phyloP scores from a whole-genome alignment of 1,140 invertebrate species.

The Drosophila lacertosa region DNA sequence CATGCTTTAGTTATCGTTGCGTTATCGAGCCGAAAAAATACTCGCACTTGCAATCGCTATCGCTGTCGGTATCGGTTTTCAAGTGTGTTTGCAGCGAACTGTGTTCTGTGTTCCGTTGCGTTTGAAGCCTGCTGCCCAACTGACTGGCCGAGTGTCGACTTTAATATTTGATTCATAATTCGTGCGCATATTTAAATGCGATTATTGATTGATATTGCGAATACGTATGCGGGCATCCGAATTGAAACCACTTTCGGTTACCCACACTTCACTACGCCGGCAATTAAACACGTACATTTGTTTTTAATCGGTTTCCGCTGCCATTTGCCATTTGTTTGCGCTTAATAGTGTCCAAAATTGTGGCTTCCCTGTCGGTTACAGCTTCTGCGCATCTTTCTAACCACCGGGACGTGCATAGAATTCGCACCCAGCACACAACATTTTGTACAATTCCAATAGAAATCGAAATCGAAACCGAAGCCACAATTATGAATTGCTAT shows the following conservation, averaged over 20 bases:
- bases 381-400: constrained; percentile 63
- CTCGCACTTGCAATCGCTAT: constrained; percentile 1
- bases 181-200: constrained; percentile 19
- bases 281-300: constrained; percentile 57
- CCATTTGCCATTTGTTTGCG: constrained; percentile 34
- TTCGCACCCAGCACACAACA: constrained; percentile 14
- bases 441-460: background rate
- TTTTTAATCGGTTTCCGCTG: constrained; percentile 61
- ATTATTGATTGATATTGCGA: constrained; percentile 55
- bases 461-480: no score
- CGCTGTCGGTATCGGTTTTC: constrained; percentile 34
- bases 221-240: constrained; percentile 15
- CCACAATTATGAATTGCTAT: constrained; percentile 17
- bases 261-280: background rate
- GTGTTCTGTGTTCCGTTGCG: constrained; percentile 36
- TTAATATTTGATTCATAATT: constrained; percentile 37
- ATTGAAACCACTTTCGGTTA: constrained; percentile 6
- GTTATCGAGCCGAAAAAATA: constrained; percentile 7
- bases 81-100: constrained; percentile 12
- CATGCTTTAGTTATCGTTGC: constrained; percentile 46
- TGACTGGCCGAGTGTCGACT: constrained; percentile 30
- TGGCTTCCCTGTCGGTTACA: constrained; percentile 33
- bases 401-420: constrained; percentile 54
- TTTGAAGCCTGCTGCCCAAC: constrained; percentile 52
- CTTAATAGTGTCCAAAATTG: constrained; percentile 72